phyloP scores from a whole-genome alignment of 2,113 vertebrate genomes.

The Cyanoliseus patagonus region DNA sequence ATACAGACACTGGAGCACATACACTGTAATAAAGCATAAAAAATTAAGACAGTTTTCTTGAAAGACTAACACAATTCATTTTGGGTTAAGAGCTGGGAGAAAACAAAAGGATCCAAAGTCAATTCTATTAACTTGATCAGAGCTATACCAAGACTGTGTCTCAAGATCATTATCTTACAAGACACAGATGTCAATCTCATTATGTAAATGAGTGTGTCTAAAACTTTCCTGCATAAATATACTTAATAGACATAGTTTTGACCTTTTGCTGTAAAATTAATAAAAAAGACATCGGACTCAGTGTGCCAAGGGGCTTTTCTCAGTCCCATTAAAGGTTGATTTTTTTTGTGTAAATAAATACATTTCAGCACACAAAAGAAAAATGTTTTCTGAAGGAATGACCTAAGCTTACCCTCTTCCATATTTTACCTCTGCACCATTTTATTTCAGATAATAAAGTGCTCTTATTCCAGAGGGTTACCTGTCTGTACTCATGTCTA shows the following conservation, averaged over 20 bases:
- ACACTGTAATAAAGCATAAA: background rate
- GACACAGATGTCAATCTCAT: conserved; percentile 54
- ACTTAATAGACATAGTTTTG: conserved; percentile 62
- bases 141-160: background rate
- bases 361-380: conserved; percentile 32
- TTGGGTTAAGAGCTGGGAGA: background rate
- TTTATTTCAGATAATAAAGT: background rate
- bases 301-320: background rate
- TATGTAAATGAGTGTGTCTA: conserved; percentile 13
- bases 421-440: background rate
- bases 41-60: background rate
- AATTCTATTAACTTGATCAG: conserved; percentile 26
- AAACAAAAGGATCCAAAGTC: conserved; percentile 28
- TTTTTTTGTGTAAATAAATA: conserved; percentile 41
- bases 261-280: conserved; percentile 60
- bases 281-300: background rate
- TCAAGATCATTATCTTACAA: conserved; percentile 46
- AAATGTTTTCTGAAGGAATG: conserved; percentile 19
- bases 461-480: background rate
- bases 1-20: background rate
- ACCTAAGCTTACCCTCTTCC: background rate
- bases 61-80: conserved; percentile 20
- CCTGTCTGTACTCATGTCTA: background rate
- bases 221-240: conserved; percentile 45
- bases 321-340: background rate